Evolutionary conservation across 2,113 vertebrate species (phyloP).

Genomic region (Sebastes schlegelii): DNA sequence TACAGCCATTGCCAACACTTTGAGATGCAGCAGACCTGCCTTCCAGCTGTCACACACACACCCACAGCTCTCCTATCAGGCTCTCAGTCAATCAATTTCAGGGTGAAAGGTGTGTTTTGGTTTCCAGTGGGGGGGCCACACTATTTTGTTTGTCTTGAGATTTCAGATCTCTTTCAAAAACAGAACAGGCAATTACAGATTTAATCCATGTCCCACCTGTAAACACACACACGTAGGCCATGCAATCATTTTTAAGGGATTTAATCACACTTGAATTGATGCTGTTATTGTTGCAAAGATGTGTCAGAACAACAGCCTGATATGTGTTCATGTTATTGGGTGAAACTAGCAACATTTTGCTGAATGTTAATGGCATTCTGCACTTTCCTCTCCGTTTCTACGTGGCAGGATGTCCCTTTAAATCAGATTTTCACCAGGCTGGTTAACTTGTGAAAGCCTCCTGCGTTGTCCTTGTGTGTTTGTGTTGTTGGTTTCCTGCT

Average conservation of each 20-base stretch:
- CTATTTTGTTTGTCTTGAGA: slow-evolving; percentile 44
- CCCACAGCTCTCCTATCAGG: not conserved
- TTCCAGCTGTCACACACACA: slow-evolving; percentile 29
- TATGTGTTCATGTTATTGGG: not conserved
- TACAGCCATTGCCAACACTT: slow-evolving; percentile 2
- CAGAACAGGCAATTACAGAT: slow-evolving; percentile 46
- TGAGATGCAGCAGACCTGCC: not conserved
- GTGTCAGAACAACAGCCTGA: not conserved
- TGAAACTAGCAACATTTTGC: too few relatives aligned
- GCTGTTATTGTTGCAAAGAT: not conserved
- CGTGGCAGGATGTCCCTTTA: not conserved
- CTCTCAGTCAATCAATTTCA: slow-evolving; percentile 8
- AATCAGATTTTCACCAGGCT: slow-evolving; percentile 25
- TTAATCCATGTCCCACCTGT: slow-evolving; percentile 8
- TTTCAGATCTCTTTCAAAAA: slow-evolving; percentile 51
- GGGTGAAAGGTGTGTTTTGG: slow-evolving; percentile 57
- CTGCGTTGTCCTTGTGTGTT: slow-evolving; percentile 14
- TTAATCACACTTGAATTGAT: slow-evolving; percentile 2
- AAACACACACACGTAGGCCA: slow-evolving; percentile 1
- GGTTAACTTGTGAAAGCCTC: slow-evolving; percentile 40
- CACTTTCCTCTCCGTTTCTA: not conserved
- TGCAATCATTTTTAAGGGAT: not conserved
- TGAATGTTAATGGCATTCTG: too few relatives aligned
- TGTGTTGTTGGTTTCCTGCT: slow-evolving; percentile 34
- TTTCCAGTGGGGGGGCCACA: slow-evolving; percentile 16